These are phyloP conservation scores for Brachionus calyciflorus DNA, from an alignment of 1,140 invertebrate genomes.

Conservation along the genomic window DNA sequence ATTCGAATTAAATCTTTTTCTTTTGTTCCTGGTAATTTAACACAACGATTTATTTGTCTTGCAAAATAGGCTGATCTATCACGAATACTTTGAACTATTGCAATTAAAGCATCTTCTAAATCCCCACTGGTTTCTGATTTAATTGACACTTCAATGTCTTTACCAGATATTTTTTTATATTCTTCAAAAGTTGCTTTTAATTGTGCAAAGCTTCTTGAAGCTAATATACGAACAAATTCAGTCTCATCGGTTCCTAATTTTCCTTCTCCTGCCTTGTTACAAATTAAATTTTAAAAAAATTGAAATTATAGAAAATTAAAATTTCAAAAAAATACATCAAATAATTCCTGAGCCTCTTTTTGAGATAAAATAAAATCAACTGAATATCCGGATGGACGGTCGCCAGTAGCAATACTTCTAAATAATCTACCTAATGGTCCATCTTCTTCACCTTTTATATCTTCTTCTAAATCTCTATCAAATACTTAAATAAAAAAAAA, in stretches of 20 bases:
- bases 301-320: too few relatives aligned
- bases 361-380: not conserved
- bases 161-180: constrained; percentile 28
- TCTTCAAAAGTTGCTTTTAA: not conserved
- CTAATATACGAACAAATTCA: constrained; percentile 32
- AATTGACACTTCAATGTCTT: constrained; percentile 8
- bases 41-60: not conserved
- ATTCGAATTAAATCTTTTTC: constrained; percentile 41
- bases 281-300: too few relatives aligned
- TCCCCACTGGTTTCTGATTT: not conserved
- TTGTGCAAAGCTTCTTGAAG: not conserved
- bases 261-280: constrained; percentile 49
- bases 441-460: constrained; percentile 1
- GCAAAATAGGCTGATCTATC: constrained; percentile 32
- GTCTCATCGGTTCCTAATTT: constrained; percentile 23
- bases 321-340: not conserved
- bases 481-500: constrained; percentile 1
- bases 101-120: too few relatives aligned
- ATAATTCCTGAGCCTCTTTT: constrained; percentile 11
- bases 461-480: constrained; percentile 23
- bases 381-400: not conserved
- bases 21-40: constrained; percentile 44
- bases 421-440: not conserved
- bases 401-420: not conserved
- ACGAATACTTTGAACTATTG: not conserved